Conservation (phyloP, 2,888 invertebrate species). For the Lysandra bellargus region DNA sequence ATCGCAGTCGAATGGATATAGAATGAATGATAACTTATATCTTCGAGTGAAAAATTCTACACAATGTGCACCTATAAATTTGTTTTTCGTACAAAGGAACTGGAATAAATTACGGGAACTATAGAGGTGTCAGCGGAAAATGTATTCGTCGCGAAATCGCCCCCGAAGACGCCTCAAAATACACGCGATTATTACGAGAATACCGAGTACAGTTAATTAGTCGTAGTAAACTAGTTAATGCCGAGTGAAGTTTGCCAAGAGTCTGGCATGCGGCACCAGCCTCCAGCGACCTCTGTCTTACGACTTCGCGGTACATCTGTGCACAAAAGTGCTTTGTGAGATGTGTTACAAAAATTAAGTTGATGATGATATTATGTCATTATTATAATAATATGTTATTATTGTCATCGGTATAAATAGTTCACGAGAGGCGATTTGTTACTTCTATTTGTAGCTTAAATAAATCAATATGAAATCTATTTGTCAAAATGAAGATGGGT, state of each 20-base stretch:
- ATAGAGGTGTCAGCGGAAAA: not conserved
- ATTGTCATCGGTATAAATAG: no score
- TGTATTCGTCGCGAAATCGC: not conserved
- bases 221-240: slow-evolving; percentile 18
- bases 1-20: slow-evolving; percentile 8
- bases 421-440: no score
- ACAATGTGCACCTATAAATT: slow-evolving; percentile 1
- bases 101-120: not conserved
- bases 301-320: not conserved
- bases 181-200: slow-evolving; percentile 1
- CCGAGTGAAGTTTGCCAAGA: slow-evolving; percentile 9
- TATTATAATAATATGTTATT: no score
- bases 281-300: slow-evolving; percentile 2
- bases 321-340: not conserved
- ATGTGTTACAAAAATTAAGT: not conserved
- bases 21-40: slow-evolving; percentile 26
- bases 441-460: no score
- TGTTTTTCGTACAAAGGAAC: slow-evolving; percentile 4
- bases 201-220: slow-evolving; percentile 23
- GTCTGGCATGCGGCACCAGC: not conserved
- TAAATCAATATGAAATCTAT: no score
- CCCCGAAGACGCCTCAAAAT: not conserved
- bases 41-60: slow-evolving; percentile 12
- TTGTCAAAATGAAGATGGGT: no score
- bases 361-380: not conserved